Percentiles rank a stretch among this genome's conserved stretches.
Evolutionary conservation across 2,797 vertebrate genomes (phyloP).

Genomic region (Lates japonicus): DNA sequence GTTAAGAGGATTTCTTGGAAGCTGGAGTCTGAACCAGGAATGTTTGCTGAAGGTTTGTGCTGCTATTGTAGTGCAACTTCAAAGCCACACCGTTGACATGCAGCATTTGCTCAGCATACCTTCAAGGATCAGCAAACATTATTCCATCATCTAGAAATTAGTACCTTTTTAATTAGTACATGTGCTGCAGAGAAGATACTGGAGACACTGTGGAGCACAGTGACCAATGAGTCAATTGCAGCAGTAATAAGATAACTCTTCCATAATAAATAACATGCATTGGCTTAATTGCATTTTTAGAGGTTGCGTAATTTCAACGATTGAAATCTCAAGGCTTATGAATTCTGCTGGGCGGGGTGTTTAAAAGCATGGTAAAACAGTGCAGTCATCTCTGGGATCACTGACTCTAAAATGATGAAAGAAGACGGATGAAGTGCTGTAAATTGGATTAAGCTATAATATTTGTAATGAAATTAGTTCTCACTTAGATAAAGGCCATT

Average conservation of each 20-base stretch:
- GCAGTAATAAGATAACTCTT: slow-evolving; percentile 62
- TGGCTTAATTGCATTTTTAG: slow-evolving; percentile 73
- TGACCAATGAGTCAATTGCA: slow-evolving; percentile 68
- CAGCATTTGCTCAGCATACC: slow-evolving; percentile 37
- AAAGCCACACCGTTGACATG: slow-evolving; percentile 47
- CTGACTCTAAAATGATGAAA: slow-evolving; percentile 75
- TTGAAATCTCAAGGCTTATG: slow-evolving; percentile 55
- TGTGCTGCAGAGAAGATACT: slow-evolving; percentile 51
- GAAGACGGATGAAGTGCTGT: slow-evolving; percentile 69
- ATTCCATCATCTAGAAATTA: slow-evolving; percentile 55
- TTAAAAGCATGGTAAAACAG: slow-evolving; percentile 63
- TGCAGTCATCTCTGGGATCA: slow-evolving; percentile 72
- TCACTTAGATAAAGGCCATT: slow-evolving; percentile 44
- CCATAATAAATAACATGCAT: slow-evolving; percentile 72
- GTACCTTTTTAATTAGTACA: slow-evolving; percentile 71
- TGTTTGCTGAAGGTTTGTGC: slow-evolving; percentile 30
- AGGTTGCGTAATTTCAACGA: slow-evolving; percentile 67
- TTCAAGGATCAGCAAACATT: slow-evolving; percentile 61
- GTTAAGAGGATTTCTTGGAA: slow-evolving; percentile 45
- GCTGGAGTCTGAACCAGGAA: slow-evolving; percentile 3
- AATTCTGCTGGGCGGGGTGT: slow-evolving; percentile 44
- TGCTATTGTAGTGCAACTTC: slow-evolving; percentile 14
- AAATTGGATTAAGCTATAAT: slow-evolving; percentile 72
- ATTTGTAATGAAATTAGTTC: slow-evolving; percentile 72
- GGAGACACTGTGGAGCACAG: slow-evolving; percentile 34